Percentiles rank a stretch among this genome's conserved stretches.
Evolutionary conservation across 2,888 invertebrate species (phyloP).

Genomic region (Drosophila mimica): DNA sequence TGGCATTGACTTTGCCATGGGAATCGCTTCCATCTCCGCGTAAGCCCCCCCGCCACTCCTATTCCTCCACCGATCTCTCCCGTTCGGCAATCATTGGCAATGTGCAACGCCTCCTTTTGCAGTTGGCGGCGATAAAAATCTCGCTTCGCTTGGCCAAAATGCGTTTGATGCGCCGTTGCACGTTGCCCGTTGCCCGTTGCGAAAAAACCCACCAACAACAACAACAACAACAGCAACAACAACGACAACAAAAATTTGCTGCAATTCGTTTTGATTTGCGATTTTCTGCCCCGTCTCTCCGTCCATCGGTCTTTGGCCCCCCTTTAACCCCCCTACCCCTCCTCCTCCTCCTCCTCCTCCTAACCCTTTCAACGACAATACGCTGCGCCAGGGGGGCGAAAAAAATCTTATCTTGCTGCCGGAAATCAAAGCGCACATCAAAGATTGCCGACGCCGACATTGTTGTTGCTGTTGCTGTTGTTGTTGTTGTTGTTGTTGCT

Average conservation of each 20-base stretch:
- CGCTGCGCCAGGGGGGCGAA: slow-evolving; percentile 17
- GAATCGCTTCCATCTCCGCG: neutral
- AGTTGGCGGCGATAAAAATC: slow-evolving; percentile 59
- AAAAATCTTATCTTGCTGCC: slow-evolving; percentile 81
- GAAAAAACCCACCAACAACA: slow-evolving; percentile 6
- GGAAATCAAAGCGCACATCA: slow-evolving; percentile 82
- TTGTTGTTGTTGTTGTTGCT: slow-evolving; percentile 28
- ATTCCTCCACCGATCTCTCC: too few relatives aligned
- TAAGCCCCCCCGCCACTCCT: neutral
- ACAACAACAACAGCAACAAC: neutral
- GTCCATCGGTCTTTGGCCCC: neutral
- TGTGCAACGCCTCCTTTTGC: slow-evolving; percentile 56
- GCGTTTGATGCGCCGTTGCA: slow-evolving; percentile 51
- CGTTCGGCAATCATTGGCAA: slow-evolving; percentile 32
- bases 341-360: neutral
- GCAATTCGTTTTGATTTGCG: slow-evolving; percentile 74
- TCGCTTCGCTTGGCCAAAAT: slow-evolving; percentile 56
- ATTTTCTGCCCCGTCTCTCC: slow-evolving; percentile 40
- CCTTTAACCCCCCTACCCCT: neutral
- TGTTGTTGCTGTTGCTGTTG: slow-evolving; percentile 31
- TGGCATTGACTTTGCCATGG: slow-evolving; percentile 19
- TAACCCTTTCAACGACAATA: neutral
- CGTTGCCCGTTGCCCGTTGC: neutral
- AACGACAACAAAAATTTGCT: slow-evolving; percentile 41
- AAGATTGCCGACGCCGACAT: slow-evolving; percentile 68